Evolutionary conservation across 2,113 vertebrate species (phyloP).

Genomic region (Mormyrus iriodes): DNA sequence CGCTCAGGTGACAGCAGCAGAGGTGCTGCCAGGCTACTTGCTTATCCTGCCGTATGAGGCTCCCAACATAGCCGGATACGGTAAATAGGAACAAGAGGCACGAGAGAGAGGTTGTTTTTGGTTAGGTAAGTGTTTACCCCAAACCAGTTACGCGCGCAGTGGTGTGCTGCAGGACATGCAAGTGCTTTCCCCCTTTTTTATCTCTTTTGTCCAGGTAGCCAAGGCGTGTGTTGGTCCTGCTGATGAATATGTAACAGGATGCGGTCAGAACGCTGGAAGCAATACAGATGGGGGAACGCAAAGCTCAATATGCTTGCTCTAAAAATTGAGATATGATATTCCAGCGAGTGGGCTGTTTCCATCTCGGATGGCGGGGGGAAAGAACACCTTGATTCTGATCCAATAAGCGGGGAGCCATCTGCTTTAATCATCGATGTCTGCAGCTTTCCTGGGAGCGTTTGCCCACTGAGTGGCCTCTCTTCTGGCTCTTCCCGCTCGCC

Average conservation of each 20-base stretch:
- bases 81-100: neutral
- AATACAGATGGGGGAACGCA: neutral
- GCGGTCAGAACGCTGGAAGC: neutral
- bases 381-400: conserved; percentile 23
- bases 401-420: conserved; percentile 40
- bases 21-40: neutral
- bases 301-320: neutral
- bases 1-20: neutral
- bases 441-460: neutral
- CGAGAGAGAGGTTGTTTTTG: neutral
- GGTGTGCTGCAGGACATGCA: neutral
- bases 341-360: neutral
- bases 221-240: neutral
- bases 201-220: neutral
- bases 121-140: neutral
- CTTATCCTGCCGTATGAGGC: neutral
- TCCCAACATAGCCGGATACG: neutral
- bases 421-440: conserved; percentile 35
- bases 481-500: neutral
- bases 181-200: neutral
- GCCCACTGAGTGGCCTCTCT: conserved; percentile 14
- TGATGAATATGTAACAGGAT: neutral
- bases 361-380: neutral
- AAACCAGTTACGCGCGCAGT: neutral
- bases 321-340: neutral